Evolutionary conservation across 2,113 vertebrate genomes (phyloP), one percentile per base, ranked within the genome.

Genomic region (Mohoua ochrocephala): DNA sequence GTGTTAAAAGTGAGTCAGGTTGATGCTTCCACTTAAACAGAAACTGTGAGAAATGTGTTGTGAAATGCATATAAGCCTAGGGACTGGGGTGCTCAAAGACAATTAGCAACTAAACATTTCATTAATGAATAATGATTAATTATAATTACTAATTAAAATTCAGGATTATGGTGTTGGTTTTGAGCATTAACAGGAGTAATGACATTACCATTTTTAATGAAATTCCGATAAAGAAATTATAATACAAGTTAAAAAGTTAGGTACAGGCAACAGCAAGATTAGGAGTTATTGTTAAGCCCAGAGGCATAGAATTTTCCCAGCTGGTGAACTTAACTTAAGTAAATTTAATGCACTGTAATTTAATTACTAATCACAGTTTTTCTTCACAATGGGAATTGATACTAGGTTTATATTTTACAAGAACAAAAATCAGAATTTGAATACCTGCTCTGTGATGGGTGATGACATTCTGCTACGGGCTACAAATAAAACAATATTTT

Each of bases 121-220:
- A 98, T 98, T 98, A 98, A 98, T 98, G 97, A 98, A 98, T 98
- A 98, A 98, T 98, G 97, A 98, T 98, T 98, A 98, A 98, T 98
- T 98, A 97, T 98, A 97, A 98, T 98, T 97, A 96, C 98, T 98
- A 98, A 98, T 98, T 98, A 98, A 98, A 98, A 98, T 98, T 95
- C 97, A 97, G 97, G 98, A 98, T 98, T 98, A 98, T 95, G 89
- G 93, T 98, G 97, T 98, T 98, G 97, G 97, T 98, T 98, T 98
- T 98, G 96, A 98, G 96, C 97, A 97, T 97, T 98, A 98, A 95
- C 95, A 95, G 92, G 97, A 98, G 95, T 97, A 98, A 98, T 95
- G 94, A 94, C 93, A 97, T 99, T 98, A 98, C 96, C 97, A 97
- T 98, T 98, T 98, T 97, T 98, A 98, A 98, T 98, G 97, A 98